A percentile compares a stretch with the other conserved stretches of the same genome.
Conservation (phyloP, 2,888 invertebrate species). For the Thyatira batis region DNA sequence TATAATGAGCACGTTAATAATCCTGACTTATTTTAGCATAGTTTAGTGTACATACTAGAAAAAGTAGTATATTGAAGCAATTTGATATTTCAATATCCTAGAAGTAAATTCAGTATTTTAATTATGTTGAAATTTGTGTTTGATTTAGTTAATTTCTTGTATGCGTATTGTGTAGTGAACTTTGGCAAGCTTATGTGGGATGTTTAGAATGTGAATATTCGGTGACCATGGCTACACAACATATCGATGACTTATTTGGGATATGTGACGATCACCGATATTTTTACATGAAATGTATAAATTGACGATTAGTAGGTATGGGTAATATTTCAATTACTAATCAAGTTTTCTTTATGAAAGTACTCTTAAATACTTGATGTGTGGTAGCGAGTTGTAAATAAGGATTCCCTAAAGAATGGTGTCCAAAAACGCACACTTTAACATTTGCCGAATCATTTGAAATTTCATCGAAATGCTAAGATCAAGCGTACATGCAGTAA, state of each 20-base stretch:
- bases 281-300: background rate
- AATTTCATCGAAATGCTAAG: too few relatives aligned
- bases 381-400: too few relatives aligned
- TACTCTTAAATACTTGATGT: too few relatives aligned
- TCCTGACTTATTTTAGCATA: constrained; percentile 64
- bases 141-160: constrained; percentile 62
- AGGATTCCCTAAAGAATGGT: too few relatives aligned
- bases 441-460: too few relatives aligned
- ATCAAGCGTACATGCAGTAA: too few relatives aligned
- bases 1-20: constrained; percentile 76
- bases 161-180: constrained; percentile 65
- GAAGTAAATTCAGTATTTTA: constrained; percentile 73
- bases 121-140: constrained; percentile 65
- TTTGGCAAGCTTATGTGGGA: constrained; percentile 53
- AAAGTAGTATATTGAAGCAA: constrained; percentile 58
- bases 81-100: constrained; percentile 66
- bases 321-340: constrained; percentile 10
- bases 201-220: constrained; percentile 47
- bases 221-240: background rate
- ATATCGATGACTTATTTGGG: background rate
- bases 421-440: too few relatives aligned
- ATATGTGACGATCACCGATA: background rate
- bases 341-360: too few relatives aligned
- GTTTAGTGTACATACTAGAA: constrained; percentile 72
- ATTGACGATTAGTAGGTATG: constrained; percentile 10